Evolutionary conservation across 2,797 vertebrate genomes (phyloP), one percentile per base, ranked within the genome.

Genomic region (Alcedo quadribrachys): DNA sequence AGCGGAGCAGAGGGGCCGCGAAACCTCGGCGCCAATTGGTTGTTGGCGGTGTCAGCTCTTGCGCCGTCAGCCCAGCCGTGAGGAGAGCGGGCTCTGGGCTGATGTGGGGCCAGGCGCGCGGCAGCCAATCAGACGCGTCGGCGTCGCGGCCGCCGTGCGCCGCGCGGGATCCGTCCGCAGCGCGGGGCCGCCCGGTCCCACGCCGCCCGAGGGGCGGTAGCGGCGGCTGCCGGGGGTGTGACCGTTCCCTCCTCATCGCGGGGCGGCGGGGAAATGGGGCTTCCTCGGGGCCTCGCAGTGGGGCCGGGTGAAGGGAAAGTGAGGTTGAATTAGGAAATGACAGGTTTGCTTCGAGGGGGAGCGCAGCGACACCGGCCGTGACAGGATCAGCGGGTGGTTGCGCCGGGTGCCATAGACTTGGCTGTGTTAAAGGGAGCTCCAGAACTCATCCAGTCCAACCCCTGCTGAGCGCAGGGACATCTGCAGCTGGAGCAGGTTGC

Each of bases 21-120:
- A 81, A 40, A 84, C 0, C 53, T 15, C 12, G 2, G 18, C 8
- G 19, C 24, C 21, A 7, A 94, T 92, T 94, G 92, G 94, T 4
- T 32, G 0, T 0, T 1, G 2, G 0, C 0, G 6, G 50, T 30
- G 82, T 43, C 50, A 74, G 89, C 96, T 33, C 89, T 89, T 81
- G 24, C 69, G 22, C 86, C 83, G 91, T 92, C 93, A 70, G 65
- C 92, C 96, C 90, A 53, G 35, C 96, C 57, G 51, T 11, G 60
- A 42, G 75, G 33, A 35, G 81, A 68, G 95, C 81, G 91, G 18
- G 81, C 75, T 40, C 95, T 98, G 98, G 96, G 98, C 98, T 98
- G 98, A 99, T 98, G 98, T 98, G 98, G 97, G 95, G 85, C 97
- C 97, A 98, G 97, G 63, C 60, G 43, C 16, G 14, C 4, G 25